Conservation (phyloP, 1,140 invertebrate genomes). For the Alviniconcha marisindica region DNA sequence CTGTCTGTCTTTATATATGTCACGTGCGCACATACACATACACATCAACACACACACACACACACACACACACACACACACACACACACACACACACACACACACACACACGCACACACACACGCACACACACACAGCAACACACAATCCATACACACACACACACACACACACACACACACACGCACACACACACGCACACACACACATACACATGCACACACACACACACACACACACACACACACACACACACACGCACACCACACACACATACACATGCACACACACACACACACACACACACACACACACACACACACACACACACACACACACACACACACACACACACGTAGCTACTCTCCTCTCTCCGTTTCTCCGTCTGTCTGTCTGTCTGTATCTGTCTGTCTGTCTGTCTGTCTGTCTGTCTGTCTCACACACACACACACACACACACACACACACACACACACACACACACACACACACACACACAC, state of each 20-base stretch:
- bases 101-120: too few species aligned
- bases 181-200: neutral
- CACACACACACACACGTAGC: neutral
- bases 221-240: neutral
- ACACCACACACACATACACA: too few species aligned
- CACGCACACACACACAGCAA: too few species aligned
- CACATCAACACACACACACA: too few species aligned
- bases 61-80: too few species aligned
- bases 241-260: neutral
- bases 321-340: conserved; percentile 14
- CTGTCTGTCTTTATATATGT: too few species aligned
- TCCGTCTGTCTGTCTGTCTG: too few species aligned
- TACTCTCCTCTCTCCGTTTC: too few species aligned
- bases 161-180: conserved; percentile 14
- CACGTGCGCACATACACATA: too few species aligned
- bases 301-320: neutral
- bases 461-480: neutral
- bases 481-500: neutral
- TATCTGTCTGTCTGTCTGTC: neutral
- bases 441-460: too few species aligned
- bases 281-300: neutral
- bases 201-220: neutral
- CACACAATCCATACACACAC: neutral
- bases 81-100: too few species aligned
- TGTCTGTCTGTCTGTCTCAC: neutral